These are phyloP conservation scores for Oreortyx pictus DNA, from an alignment of 2,797 vertebrate species.

Conservation along the genomic window DNA sequence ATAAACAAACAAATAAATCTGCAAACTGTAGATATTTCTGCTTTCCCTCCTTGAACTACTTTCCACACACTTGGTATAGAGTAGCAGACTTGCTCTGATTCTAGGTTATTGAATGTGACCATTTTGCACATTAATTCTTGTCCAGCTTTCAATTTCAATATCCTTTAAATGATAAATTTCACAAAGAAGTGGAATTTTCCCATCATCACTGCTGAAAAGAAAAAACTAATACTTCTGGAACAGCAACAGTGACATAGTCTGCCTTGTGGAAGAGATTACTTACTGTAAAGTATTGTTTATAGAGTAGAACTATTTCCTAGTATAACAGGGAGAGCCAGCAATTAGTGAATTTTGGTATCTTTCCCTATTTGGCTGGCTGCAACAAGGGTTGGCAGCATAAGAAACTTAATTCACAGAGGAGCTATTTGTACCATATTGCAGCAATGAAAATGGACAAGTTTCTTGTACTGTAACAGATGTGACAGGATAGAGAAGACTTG, in stretches of 20 bases:
- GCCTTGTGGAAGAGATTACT: too few species aligned
- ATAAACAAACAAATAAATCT: constrained; percentile 16
- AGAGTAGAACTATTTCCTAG: background rate
- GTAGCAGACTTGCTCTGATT: constrained; percentile 24
- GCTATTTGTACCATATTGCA: background rate
- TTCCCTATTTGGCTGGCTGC: background rate
- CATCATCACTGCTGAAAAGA: background rate
- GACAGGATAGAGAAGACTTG: background rate
- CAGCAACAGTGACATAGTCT: background rate
- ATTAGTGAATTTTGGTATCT: background rate
- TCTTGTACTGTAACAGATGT: background rate
- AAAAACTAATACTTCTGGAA: background rate
- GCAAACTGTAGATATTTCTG: constrained; percentile 15
- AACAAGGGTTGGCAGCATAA: background rate
- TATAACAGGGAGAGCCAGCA: background rate
- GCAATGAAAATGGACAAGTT: background rate
- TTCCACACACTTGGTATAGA: constrained; percentile 6
- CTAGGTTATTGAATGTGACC: constrained; percentile 35
- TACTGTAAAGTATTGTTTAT: too few species aligned
- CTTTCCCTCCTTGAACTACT: constrained; percentile 43
- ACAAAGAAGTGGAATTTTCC: background rate
- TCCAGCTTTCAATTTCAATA: constrained; percentile 25
- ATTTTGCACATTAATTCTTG: constrained; percentile 24
- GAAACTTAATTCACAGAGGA: background rate
- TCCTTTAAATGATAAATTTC: background rate